Conservation (phyloP, 2,888 invertebrate genomes). For the Alloscopus bannaensis region DNA sequence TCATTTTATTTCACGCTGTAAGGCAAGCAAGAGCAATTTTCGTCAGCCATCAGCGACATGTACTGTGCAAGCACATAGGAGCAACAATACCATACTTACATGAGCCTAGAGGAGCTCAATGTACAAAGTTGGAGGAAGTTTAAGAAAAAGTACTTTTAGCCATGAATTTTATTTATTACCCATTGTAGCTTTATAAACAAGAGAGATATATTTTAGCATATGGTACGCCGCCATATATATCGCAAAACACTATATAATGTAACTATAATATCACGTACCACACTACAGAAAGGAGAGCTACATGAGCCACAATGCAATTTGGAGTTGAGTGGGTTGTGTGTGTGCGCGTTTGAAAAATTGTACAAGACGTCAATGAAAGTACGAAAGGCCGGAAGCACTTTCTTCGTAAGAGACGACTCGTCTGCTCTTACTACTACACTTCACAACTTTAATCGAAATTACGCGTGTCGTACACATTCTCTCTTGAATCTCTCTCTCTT, state of each 20-base stretch:
- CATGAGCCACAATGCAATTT: not conserved
- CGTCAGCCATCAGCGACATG: not conserved
- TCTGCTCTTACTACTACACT: not conserved
- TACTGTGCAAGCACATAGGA: not conserved
- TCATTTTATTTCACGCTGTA: slow-evolving; percentile 22
- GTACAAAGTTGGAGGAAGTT: slow-evolving; percentile 27
- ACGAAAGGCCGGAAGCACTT: not conserved
- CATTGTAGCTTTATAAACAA: slow-evolving; percentile 20
- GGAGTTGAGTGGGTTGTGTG: slow-evolving; percentile 11
- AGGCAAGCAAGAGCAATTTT: not conserved
- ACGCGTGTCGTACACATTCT: slow-evolving; percentile 29
- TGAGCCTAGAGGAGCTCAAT: too few relatives aligned
- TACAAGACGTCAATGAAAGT: too few relatives aligned
- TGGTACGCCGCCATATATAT: too few relatives aligned
- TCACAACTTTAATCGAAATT: slow-evolving; percentile 31
- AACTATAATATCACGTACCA: too few relatives aligned
- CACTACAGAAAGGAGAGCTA: too few relatives aligned
- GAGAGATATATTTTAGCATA: too few relatives aligned
- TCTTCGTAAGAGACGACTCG: not conserved
- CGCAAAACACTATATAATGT: too few relatives aligned
- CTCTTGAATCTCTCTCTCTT: not conserved
- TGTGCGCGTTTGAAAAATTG: too few relatives aligned
- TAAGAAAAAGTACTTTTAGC: slow-evolving; percentile 28
- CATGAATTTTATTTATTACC: slow-evolving; percentile 46
- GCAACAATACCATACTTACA: too few relatives aligned